phyloP scores from a whole-genome alignment of 1,140 invertebrate species.

The Neoseiulus cucumeris region DNA sequence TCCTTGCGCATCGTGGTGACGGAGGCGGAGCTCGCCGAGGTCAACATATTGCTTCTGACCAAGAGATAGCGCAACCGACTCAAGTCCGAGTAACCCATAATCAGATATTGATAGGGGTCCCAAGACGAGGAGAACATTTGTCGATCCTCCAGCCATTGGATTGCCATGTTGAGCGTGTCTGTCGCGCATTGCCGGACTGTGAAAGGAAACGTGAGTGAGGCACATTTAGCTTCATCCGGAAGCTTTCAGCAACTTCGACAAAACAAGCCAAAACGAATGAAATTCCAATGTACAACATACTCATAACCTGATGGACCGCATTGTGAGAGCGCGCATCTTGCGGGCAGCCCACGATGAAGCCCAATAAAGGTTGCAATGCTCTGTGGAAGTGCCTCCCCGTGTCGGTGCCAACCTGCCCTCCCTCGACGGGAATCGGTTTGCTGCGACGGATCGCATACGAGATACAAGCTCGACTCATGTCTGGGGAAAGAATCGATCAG shows the following conservation, averaged over 20 bases:
- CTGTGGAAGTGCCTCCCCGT: not conserved
- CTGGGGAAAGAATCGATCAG: not conserved
- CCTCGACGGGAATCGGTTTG: not conserved
- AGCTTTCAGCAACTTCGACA: not conserved
- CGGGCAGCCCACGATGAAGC: not conserved
- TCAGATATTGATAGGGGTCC: not conserved
- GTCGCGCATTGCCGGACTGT: not conserved
- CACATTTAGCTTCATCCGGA: not conserved
- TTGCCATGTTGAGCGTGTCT: slow-evolving; percentile 4
- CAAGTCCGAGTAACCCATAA: not conserved
- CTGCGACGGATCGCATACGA: slow-evolving; percentile 1
- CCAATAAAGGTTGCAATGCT: not conserved
- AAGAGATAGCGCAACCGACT: not conserved
- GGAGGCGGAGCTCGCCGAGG: not conserved
- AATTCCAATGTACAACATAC: not conserved
- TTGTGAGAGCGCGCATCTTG: not conserved
- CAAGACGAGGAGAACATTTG: slow-evolving; percentile 3
- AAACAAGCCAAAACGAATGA: not conserved
- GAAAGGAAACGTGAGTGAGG: not conserved
- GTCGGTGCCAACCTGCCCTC: not conserved
- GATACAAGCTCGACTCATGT: not conserved
- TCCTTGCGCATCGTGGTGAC: not conserved
- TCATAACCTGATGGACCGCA: not conserved
- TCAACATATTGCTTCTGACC: not conserved
- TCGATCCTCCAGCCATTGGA: slow-evolving; percentile 4